Evolutionary conservation across 2,113 vertebrate genomes (phyloP).

Genomic region (Lipotes vexillifer): DNA sequence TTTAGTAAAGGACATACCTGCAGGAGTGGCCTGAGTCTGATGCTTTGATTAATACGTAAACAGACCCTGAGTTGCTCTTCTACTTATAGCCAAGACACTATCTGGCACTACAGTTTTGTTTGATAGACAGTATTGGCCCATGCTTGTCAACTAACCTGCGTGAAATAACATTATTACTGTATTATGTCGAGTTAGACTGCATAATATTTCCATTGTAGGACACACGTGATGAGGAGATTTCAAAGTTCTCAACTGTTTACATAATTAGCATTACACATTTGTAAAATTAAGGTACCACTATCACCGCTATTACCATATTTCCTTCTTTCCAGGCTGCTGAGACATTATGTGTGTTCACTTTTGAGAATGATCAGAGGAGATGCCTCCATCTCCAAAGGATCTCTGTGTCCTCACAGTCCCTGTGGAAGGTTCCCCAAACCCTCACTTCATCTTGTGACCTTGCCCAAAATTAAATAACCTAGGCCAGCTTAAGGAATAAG

Average conservation of each 20-base stretch:
- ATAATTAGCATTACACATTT: constrained; percentile 81
- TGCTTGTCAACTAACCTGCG: constrained; percentile 79
- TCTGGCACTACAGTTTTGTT: constrained; percentile 83
- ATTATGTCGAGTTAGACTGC: constrained; percentile 78
- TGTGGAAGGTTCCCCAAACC: constrained; percentile 63
- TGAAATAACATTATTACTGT: constrained; percentile 81
- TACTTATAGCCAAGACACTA: constrained; percentile 78
- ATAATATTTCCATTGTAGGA: constrained; percentile 80
- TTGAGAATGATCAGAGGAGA: constrained; percentile 71
- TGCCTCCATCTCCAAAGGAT: constrained; percentile 55
- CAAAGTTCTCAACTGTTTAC: constrained; percentile 79
- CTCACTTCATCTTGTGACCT: constrained; percentile 59
- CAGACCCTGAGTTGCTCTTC: constrained; percentile 76
- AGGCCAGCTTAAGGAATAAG: constrained; percentile 69
- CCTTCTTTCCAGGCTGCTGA: constrained; percentile 63
- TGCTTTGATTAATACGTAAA: constrained; percentile 78
- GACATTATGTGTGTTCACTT: constrained; percentile 62
- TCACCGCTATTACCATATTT: constrained; percentile 76
- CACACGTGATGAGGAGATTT: constrained; percentile 77
- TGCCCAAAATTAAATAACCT: constrained; percentile 72
- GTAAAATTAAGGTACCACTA: constrained; percentile 80
- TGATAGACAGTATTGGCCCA: constrained; percentile 80
- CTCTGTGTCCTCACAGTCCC: constrained; percentile 51
- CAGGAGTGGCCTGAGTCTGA: constrained; percentile 44
- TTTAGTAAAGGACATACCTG: constrained; percentile 33